A percentile compares a stretch with the other conserved stretches of the same genome.
These are phyloP conservation scores for Drosophila peninsularis DNA, from an alignment of 2,888 invertebrate genomes.

Conservation along the genomic window DNA sequence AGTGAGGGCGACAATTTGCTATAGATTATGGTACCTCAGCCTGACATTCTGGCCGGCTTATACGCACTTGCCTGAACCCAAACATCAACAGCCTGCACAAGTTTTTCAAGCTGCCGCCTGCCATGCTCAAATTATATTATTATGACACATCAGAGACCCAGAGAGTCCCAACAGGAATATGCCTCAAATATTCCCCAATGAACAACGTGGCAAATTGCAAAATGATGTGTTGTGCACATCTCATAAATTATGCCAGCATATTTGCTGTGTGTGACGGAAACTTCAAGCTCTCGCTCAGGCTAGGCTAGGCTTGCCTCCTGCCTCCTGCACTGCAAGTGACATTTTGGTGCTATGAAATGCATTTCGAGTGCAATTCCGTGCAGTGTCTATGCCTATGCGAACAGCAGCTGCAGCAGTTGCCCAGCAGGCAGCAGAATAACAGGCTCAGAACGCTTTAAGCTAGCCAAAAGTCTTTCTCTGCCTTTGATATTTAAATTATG, in stretches of 20 bases:
- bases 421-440: not conserved
- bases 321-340: conserved; percentile 43
- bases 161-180: not conserved
- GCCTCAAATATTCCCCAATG: conserved; percentile 45
- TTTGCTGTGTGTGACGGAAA: conserved; percentile 27
- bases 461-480: not conserved
- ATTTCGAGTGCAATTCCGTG: conserved; percentile 48
- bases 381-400: conserved; percentile 49
- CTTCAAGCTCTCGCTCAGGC: not conserved
- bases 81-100: conserved; percentile 6
- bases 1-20: conserved; percentile 4
- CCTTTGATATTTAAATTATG: conserved; percentile 12
- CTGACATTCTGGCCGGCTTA: conserved; percentile 22
- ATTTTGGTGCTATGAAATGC: conserved; percentile 27
- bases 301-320: not conserved
- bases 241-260: conserved; percentile 54
- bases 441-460: not conserved
- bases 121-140: conserved; percentile 16
- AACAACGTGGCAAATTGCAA: conserved; percentile 55
- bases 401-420: conserved; percentile 54
- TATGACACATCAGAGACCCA: conserved; percentile 31
- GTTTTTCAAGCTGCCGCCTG: conserved; percentile 14
- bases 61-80: conserved; percentile 25
- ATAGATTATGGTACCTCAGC: conserved; percentile 37
- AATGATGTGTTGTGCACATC: conserved; percentile 57